Conservation (phyloP, 2,888 invertebrate genomes). For the Onchidella celtica region DNA sequence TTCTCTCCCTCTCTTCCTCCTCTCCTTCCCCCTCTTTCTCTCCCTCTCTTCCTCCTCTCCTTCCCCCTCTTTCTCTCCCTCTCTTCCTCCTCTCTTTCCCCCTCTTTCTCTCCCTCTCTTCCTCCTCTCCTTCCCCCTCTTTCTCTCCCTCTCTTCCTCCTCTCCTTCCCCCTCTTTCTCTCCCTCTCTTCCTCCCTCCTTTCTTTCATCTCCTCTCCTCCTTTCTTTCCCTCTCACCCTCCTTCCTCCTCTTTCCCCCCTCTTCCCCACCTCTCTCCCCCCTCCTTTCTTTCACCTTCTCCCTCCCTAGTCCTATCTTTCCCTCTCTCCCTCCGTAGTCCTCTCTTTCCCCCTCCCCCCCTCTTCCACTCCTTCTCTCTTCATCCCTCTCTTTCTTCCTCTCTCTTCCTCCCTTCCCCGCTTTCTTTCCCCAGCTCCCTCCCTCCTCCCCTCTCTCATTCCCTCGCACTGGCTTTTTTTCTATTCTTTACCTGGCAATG, state of each 20-base stretch:
- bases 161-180: neutral
- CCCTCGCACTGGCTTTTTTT: no score
- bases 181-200: neutral
- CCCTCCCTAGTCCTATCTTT: no score
- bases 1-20: neutral
- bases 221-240: neutral
- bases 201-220: neutral
- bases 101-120: neutral
- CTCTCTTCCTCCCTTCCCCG: no score
- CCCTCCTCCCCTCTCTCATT: no score
- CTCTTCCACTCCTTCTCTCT: neutral
- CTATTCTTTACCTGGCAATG: no score
- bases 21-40: neutral
- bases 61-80: neutral
- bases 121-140: neutral
- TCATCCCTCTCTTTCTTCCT: neutral
- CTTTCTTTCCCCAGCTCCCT: no score
- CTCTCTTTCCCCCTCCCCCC: no score
- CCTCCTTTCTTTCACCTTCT: neutral
- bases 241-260: neutral
- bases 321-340: no score
- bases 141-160: neutral
- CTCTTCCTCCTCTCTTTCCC: neutral
- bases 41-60: neutral
- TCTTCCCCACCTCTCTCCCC: neutral